Evolutionary conservation across 2,113 vertebrate genomes (phyloP).

Genomic region (Amphiprion percula): DNA sequence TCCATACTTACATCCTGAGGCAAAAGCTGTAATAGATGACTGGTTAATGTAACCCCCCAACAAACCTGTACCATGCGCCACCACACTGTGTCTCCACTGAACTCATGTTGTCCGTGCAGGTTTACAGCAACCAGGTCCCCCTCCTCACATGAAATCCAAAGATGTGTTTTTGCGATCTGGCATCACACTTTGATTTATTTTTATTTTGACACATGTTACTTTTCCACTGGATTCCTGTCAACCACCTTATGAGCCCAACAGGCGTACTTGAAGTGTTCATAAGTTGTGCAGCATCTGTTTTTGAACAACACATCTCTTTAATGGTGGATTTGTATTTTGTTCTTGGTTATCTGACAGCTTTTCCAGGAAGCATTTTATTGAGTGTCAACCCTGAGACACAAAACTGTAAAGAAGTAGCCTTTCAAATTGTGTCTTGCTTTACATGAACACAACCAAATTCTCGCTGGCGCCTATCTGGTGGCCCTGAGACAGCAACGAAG

Average conservation of each 20-base stretch:
- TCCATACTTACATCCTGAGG: not conserved
- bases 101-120: slow-evolving; percentile 29
- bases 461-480: slow-evolving; percentile 35
- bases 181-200: slow-evolving; percentile 56
- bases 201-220: slow-evolving; percentile 61
- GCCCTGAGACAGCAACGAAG: slow-evolving; percentile 38
- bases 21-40: not conserved
- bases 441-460: slow-evolving; percentile 32
- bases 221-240: slow-evolving; percentile 64
- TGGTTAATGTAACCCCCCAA: not conserved
- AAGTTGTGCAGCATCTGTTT: slow-evolving; percentile 63
- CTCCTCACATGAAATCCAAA: slow-evolving; percentile 45
- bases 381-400: slow-evolving; percentile 38
- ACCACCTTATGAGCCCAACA: slow-evolving; percentile 37
- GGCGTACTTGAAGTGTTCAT: slow-evolving; percentile 30
- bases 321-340: slow-evolving; percentile 44
- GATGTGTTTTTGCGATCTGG: slow-evolving; percentile 65
- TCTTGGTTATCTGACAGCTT: slow-evolving; percentile 43
- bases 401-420: slow-evolving; percentile 38
- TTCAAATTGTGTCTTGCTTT: slow-evolving; percentile 41
- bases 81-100: slow-evolving; percentile 42
- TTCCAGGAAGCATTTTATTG: slow-evolving; percentile 34
- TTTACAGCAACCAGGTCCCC: slow-evolving; percentile 16
- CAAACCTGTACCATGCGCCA: slow-evolving; percentile 14
- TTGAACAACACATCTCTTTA: slow-evolving; percentile 30